These are phyloP conservation scores for Eulacestoma nigropectus DNA, from an alignment of 2,113 vertebrate species.

Conservation along the genomic window DNA sequence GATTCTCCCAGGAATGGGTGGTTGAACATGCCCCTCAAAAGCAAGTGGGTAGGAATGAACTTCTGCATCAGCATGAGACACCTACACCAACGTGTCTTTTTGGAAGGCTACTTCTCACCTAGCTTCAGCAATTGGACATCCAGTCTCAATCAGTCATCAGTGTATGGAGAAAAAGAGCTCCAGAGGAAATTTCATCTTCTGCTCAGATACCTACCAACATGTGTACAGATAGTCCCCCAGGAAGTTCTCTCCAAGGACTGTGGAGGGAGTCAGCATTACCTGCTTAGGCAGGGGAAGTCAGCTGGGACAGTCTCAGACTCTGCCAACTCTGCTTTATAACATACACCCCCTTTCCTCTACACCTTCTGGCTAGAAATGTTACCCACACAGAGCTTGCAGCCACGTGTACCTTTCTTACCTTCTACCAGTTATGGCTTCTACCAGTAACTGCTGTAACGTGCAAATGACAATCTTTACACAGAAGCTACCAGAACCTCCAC, in stretches of 20 bases:
- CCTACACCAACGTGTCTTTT: neutral
- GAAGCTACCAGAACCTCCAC: neutral
- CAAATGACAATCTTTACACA: neutral
- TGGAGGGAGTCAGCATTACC: neutral
- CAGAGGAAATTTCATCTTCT: neutral
- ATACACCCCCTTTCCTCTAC: neutral
- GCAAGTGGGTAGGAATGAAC: neutral
- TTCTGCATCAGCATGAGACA: neutral
- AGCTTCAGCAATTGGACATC: neutral
- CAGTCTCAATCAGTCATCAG: neutral
- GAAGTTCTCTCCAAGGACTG: neutral
- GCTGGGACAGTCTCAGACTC: neutral
- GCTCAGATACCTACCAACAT: neutral
- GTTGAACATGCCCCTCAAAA: neutral
- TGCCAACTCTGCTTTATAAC: neutral
- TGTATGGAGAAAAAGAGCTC: neutral
- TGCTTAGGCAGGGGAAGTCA: neutral
- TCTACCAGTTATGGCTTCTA: neutral
- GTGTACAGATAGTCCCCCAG: neutral
- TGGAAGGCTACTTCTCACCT: neutral
- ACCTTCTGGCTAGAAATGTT: neutral
- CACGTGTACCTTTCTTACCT: fast-evolving
- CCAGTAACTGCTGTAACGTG: neutral
- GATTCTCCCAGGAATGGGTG: neutral
- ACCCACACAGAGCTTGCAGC: neutral